A percentile compares a stretch with the other conserved stretches of the same genome.
Evolutionary conservation across 2,888 invertebrate species (phyloP).

Genomic region (Archips crataeganus): DNA sequence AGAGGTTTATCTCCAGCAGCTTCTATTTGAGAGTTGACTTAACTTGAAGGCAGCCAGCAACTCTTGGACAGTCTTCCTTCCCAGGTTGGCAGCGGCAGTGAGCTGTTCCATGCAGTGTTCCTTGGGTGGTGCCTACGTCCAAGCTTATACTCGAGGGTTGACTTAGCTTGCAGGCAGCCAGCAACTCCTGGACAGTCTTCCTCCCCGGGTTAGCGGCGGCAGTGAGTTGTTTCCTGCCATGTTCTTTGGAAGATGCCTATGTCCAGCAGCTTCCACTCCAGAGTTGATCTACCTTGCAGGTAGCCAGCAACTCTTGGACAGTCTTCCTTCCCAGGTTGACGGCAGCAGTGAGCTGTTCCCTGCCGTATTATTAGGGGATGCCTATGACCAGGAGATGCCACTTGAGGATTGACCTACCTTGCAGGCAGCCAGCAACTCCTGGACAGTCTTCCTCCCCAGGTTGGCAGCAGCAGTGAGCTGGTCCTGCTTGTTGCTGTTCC

Average conservation of each 20-base stretch:
- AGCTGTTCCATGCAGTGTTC: conserved; percentile 89
- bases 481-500: conserved; percentile 89
- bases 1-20: too few species aligned
- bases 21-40: not conserved
- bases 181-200: conserved; percentile 97
- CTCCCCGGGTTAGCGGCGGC: conserved; percentile 98
- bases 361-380: conserved; percentile 76
- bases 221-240: conserved; percentile 85
- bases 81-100: conserved; percentile 97
- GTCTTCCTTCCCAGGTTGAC: conserved; percentile 98
- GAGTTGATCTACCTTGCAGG: conserved; percentile 94
- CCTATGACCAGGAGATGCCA: too few species aligned
- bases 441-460: conserved; percentile 96
- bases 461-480: conserved; percentile 98
- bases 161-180: conserved; percentile 92
- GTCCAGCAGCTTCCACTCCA: too few species aligned
- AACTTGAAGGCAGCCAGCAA: conserved; percentile 95
- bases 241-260: too few species aligned
- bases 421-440: conserved; percentile 95
- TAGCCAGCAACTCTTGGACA: conserved; percentile 96
- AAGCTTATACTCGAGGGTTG: too few species aligned
- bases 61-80: conserved; percentile 97
- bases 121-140: too few species aligned
- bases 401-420: conserved; percentile 82
- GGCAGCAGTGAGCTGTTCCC: conserved; percentile 98